Evolutionary conservation across 2,888 invertebrate genomes (phyloP), one percentile per base, ranked within the genome.

Genomic region (Sinodicranocentrus sp.): DNA sequence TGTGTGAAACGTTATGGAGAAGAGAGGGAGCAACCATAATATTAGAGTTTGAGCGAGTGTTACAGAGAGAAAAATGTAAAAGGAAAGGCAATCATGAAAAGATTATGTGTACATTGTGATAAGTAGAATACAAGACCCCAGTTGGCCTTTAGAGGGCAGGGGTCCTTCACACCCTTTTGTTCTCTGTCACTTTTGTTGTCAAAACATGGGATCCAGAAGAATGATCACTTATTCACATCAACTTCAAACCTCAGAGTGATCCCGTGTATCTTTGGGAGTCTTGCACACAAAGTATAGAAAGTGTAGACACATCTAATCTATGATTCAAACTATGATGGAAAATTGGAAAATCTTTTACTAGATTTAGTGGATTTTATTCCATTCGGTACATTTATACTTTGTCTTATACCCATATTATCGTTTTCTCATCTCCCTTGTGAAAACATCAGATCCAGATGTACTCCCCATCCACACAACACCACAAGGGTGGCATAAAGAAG

Each of bases 101-200:
- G 57, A 57, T 57, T 57, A 23, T 23, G 57, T 57, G 57, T 23
- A 25, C 19, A 25, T 23, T 57, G 2, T 23, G 23, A 19, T 57
- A 39, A 48, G 54, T 57, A 25, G 52, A 61, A 3, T 13, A 17
- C 19, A 67, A 67, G 63, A 63, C 63, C 61, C 43, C 21, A 67
- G 26, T 70, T 70, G 70, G 52, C 70, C 70, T 70, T 70, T 70
- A 1, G 70, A 71, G 68, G 73, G 76, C 76, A 83, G 76, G 76
- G 73, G 76, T 70, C 76, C 78, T 59, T 77, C 78, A 84, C 72
- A 57, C 78, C 77, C 61, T 25, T 71, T 83, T 83, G 76, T 83
- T 83, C 76, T 70, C 59, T 17, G 71, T 26, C 83, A 84, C 83
- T 84, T 78, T 73, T 78, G 61, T 77, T 83, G 83, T 84, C 83